Conservation (phyloP, 2,113 vertebrate species). For the Guaruba guarouba region DNA sequence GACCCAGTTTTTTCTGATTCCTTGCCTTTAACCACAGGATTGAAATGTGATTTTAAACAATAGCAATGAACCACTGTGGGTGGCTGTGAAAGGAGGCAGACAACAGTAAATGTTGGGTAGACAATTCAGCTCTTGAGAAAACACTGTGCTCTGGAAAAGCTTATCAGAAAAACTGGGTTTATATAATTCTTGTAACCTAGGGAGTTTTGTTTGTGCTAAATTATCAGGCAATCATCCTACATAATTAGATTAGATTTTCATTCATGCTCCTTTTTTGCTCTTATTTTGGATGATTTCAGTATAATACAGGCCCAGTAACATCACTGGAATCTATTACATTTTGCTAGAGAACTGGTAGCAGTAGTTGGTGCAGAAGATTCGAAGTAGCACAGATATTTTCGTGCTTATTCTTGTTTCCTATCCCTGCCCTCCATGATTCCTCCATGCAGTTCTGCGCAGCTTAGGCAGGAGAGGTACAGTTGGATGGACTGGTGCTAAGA, state of each 20-base stretch:
- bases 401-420: not conserved
- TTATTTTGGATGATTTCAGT: not conserved
- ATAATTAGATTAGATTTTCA: not conserved
- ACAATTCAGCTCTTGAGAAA: not conserved
- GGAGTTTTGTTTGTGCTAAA: not conserved
- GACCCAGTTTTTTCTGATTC: not conserved
- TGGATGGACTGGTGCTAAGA: not conserved
- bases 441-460: not conserved
- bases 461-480: not conserved
- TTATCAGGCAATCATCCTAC: not conserved
- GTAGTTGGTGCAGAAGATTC: not conserved
- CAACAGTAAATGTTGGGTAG: not conserved
- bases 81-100: constrained; percentile 25
- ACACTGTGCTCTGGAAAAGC: not conserved
- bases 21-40: constrained; percentile 8
- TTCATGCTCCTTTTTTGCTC: not conserved
- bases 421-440: not conserved
- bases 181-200: not conserved
- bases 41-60: constrained; percentile 27
- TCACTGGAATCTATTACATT: not conserved
- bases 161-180: constrained; percentile 10
- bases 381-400: not conserved
- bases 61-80: not conserved
- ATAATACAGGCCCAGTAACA: not conserved
- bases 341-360: not conserved